Evolutionary conservation across 2,888 invertebrate genomes (phyloP), one percentile per base, ranked within the genome.

Genomic region (Lepeophtheirus nordmannii): DNA sequence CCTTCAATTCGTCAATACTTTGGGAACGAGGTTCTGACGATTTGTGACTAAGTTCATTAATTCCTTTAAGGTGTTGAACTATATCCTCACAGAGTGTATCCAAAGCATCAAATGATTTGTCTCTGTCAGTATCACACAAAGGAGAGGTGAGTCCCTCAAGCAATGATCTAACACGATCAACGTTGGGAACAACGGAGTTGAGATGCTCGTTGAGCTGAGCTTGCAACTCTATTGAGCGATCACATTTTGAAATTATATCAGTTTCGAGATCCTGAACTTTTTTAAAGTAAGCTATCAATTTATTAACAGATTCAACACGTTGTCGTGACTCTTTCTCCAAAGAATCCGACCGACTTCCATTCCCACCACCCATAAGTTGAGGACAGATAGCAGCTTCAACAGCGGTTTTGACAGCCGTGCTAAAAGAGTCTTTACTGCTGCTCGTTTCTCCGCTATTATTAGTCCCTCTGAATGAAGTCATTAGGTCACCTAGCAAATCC

Each of bases 161-260:
- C 23, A 30, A 37, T 17, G 17, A 23, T 30, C 30, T 30, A 60
- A 60, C 17, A 30, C 30, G 37, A 17, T 60, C 60, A 22, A 60
- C 37, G 17, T 30, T 60, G 20, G 60, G 60, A 10, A 60, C 60
- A 38, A 60, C 17, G 14, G 17, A 23, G 37, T 37, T 60, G 11
- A 60, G 17, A 30, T 38, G 30, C 17, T 60, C 60, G 23, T 60
- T 60, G 60, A 37, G 60, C 10, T 30, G 30, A 38, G 37, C 39
- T 60, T 60, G 60, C 10, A 60, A 37, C 10, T 60, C 37, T 10
- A 60, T 60, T 12, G 60, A 60, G 39, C 38, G 60, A 60, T 60
- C 38, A 10, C 17, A 20, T 10, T 30, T 20, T 30, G 30, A 30
- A 30, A 60, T 38, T 20, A 60, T 60, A 23, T 60, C 37, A 60